Conservation (phyloP, 2,888 invertebrate species). For the Diplazon laetatorius region DNA sequence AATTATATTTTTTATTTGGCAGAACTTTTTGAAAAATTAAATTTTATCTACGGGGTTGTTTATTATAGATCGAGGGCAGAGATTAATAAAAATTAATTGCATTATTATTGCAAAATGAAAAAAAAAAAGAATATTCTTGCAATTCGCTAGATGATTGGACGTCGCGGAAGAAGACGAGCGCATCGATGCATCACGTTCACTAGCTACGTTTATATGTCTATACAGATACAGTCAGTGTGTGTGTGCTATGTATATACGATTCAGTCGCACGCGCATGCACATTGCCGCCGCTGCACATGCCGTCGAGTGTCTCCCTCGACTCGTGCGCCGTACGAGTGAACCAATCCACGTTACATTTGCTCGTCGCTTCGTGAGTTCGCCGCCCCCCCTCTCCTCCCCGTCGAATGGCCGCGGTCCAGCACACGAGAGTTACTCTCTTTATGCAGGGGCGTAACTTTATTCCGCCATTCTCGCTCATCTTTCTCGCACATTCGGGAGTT, state of each 20-base stretch:
- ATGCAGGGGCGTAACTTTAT: constrained; percentile 80
- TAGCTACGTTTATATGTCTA: constrained; percentile 19
- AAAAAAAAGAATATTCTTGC: neutral
- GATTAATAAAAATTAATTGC: neutral
- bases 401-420: constrained; percentile 60
- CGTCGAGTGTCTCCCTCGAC: constrained; percentile 40
- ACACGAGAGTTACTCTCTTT: constrained; percentile 73
- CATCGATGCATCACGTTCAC: constrained; percentile 8
- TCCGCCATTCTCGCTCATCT: constrained; percentile 65
- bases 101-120: constrained; percentile 10
- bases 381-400: constrained; percentile 64
- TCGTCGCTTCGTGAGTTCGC: constrained; percentile 60
- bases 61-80: constrained; percentile 1
- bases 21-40: too few relatives aligned
- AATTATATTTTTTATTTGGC: neutral
- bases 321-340: constrained; percentile 57
- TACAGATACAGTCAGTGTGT: too few relatives aligned
- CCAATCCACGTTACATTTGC: constrained; percentile 63
- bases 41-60: too few relatives aligned
- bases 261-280: constrained; percentile 60
- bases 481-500: constrained; percentile 46
- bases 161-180: neutral
- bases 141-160: too few relatives aligned
- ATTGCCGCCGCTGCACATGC: constrained; percentile 53
- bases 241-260: constrained; percentile 15